Conservation (phyloP, 2,888 invertebrate species). For the Pediacus dermestoides region DNA sequence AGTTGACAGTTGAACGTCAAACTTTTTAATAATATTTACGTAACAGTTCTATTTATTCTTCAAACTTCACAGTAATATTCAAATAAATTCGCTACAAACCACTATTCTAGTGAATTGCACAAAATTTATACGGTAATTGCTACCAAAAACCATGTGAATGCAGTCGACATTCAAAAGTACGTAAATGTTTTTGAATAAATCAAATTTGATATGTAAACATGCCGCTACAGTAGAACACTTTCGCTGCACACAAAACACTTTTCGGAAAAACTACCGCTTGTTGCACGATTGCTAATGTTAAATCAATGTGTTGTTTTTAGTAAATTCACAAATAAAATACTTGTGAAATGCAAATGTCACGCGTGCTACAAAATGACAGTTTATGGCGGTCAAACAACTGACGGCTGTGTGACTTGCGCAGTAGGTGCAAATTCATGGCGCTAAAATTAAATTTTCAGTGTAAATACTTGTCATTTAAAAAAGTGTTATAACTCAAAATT, state of each 20-base stretch:
- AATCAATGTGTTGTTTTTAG: constrained; percentile 9
- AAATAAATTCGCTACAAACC: neutral
- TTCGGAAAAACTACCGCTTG: too few species aligned
- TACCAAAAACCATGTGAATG: neutral
- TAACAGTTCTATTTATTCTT: constrained; percentile 26
- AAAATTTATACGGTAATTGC: too few species aligned
- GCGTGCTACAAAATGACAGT: constrained; percentile 38
- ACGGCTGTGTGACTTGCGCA: constrained; percentile 22
- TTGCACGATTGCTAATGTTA: too few species aligned
- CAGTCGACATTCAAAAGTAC: too few species aligned
- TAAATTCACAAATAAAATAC: constrained; percentile 7
- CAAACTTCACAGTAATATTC: constrained; percentile 5
- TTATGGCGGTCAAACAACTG: constrained; percentile 40
- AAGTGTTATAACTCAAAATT: too few species aligned
- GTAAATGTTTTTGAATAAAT: too few species aligned
- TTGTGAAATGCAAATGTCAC: constrained; percentile 24
- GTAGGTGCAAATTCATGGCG: constrained; percentile 4
- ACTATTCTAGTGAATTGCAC: neutral
- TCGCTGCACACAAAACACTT: too few species aligned
- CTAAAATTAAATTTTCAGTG: too few species aligned
- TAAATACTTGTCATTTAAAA: too few species aligned
- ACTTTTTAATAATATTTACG: constrained; percentile 31
- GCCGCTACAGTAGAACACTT: too few species aligned
- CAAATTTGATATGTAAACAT: too few species aligned
- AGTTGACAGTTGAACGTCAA: constrained; percentile 27